phyloP scores from a whole-genome alignment of 30 jellyfish, hydroid and myxozoan species.

The Hydractinia echinata region DNA sequence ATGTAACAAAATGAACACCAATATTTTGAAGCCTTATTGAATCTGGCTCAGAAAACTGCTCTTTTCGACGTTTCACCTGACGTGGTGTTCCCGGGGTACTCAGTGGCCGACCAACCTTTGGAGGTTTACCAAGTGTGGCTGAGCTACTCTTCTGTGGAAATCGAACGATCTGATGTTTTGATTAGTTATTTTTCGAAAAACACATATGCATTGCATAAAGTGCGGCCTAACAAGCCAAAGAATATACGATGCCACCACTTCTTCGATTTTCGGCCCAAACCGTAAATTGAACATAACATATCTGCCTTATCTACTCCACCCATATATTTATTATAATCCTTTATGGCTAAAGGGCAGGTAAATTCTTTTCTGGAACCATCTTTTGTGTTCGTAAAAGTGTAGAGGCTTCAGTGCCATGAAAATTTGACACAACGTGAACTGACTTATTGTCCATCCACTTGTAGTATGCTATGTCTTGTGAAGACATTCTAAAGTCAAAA shows the following conservation, averaged over 20 bases:
- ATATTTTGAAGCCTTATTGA: constrained; percentile 46
- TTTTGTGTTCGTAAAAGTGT: constrained; percentile 20
- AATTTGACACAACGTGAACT: constrained; percentile 51
- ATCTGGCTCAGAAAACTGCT: constrained; percentile 48
- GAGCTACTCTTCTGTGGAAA: constrained; percentile 59
- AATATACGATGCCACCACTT: constrained; percentile 56
- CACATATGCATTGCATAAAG: constrained; percentile 53
- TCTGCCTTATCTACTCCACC: constrained; percentile 71
- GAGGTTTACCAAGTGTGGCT: constrained; percentile 64
- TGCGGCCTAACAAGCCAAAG: constrained; percentile 47
- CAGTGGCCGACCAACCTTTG: constrained; percentile 75
- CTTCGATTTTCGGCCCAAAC: constrained; percentile 41
- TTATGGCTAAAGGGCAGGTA: constrained; percentile 48
- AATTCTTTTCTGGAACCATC: constrained; percentile 37
- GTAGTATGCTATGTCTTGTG: constrained; percentile 25
- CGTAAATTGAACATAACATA: constrained; percentile 59
- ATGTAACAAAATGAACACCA: constrained; percentile 59
- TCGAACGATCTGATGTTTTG: constrained; percentile 29
- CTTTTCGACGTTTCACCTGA: constrained; percentile 48
- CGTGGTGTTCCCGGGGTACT: constrained; percentile 37
- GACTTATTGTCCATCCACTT: constrained; percentile 67
- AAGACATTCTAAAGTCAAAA: constrained; percentile 40
- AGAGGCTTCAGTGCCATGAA: constrained; percentile 57
- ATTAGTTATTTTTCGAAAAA: constrained; percentile 35
- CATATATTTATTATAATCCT: constrained; percentile 43